These are phyloP conservation scores for Drosophila siamana DNA, from an alignment of 2,888 invertebrate genomes.

Conservation along the genomic window DNA sequence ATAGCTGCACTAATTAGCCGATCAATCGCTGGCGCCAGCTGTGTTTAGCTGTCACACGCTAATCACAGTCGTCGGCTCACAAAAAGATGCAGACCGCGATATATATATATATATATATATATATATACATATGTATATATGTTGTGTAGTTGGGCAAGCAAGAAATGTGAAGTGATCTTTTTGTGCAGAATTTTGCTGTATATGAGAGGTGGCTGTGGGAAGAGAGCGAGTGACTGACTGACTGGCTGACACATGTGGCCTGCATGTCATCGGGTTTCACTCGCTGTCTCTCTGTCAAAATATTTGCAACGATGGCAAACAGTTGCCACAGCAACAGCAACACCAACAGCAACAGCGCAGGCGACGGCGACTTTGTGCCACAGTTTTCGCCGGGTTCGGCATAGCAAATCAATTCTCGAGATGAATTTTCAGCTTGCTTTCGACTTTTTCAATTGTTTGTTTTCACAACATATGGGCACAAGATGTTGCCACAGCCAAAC, in stretches of 20 bases:
- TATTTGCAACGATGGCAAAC: conserved; percentile 64
- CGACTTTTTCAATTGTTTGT: conserved; percentile 67
- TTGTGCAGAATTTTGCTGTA: conserved; percentile 17
- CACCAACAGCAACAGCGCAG: conserved; percentile 13
- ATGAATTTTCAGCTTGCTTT: conserved; percentile 46
- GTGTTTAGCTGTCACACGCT: conserved; percentile 44
- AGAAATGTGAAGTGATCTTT: no score
- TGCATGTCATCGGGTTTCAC: conserved; percentile 59
- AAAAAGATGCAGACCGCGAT: no score
- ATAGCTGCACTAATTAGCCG: conserved; percentile 11
- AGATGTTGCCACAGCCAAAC: conserved; percentile 67
- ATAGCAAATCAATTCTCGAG: conserved; percentile 54
- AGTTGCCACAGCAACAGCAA: conserved; percentile 44
- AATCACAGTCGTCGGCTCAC: conserved; percentile 43
- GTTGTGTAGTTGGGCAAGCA: no score
- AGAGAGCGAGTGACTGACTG: neutral
- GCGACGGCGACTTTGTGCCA: no score
- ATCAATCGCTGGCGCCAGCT: conserved; percentile 37
- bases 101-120: no score
- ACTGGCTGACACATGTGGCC: conserved; percentile 53
- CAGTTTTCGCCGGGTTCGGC: conserved; percentile 18
- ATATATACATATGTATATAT: no score
- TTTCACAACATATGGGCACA: conserved; percentile 74
- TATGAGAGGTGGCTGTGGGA: conserved; percentile 5
- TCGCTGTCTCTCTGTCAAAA: conserved; percentile 44